These are phyloP conservation scores for Nomada goodeniana DNA, from an alignment of 2,888 invertebrate species.

Conservation along the genomic window DNA sequence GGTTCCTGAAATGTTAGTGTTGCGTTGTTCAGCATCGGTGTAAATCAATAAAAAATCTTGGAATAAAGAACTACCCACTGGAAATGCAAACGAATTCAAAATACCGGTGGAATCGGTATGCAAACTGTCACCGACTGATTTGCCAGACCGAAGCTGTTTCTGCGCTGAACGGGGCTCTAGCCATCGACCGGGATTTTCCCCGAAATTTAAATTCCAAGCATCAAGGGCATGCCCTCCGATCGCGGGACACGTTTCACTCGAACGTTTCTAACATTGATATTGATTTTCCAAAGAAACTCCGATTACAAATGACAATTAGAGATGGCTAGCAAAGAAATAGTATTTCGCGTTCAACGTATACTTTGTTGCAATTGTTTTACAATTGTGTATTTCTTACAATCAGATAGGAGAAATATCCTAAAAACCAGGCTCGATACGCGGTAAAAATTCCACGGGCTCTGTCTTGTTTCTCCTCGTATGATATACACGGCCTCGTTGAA, in stretches of 20 bases:
- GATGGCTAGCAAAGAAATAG: no score
- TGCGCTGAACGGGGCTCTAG: conserved; percentile 13
- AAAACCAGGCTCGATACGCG: no score
- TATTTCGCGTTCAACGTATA: no score
- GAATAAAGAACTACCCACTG: background rate
- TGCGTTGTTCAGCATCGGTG: no score
- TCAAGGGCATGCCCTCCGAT: conserved; percentile 44
- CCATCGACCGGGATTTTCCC: conserved; percentile 43
- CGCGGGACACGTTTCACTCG: conserved; percentile 12
- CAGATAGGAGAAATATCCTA: background rate
- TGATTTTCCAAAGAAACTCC: no score
- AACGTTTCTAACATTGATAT: background rate
- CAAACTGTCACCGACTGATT: background rate
- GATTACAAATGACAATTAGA: no score
- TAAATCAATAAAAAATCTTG: background rate
- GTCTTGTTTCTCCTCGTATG: background rate
- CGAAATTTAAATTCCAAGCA: conserved; percentile 50
- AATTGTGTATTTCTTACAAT: background rate
- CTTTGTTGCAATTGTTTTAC: background rate
- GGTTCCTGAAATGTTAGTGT: background rate
- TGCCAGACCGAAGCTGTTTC: background rate
- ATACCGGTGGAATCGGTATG: conserved; percentile 26
- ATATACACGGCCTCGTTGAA: background rate
- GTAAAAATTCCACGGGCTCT: conserved; percentile 15
- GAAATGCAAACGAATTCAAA: conserved; percentile 8